Conservation (phyloP, 2,888 invertebrate genomes). For the Caenorhabditis sinica region DNA sequence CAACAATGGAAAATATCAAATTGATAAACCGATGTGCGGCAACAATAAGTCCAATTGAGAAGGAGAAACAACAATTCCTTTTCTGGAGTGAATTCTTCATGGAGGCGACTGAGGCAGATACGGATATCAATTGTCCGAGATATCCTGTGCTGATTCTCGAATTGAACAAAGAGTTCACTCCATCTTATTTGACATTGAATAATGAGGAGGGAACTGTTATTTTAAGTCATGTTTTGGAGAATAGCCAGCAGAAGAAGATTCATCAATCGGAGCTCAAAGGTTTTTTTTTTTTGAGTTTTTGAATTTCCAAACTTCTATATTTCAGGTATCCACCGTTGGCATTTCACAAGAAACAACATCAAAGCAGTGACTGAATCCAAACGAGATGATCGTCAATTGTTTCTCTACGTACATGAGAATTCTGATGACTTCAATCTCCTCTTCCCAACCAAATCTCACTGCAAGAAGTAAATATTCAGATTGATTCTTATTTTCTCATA, state of each 20-base stretch:
- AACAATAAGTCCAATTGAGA: conserved; percentile 76
- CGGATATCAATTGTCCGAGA: conserved; percentile 86
- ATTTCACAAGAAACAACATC: conserved; percentile 93
- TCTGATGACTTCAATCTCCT: conserved; percentile 99
- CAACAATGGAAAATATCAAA: conserved; percentile 96
- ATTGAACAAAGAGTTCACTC: conserved; percentile 92
- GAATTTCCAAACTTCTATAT: not conserved
- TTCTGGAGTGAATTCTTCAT: conserved; percentile 92
- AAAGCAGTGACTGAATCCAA: conserved; percentile 92
- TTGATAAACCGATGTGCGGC: conserved; percentile 90
- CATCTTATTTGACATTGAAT: conserved; percentile 96
- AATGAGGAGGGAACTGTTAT: conserved; percentile 95
- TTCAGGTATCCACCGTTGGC: conserved; percentile 88
- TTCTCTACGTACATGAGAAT: conserved; percentile 97
- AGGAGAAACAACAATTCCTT: conserved; percentile 76
- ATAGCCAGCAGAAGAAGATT: conserved; percentile 79
- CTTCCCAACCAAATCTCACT: conserved; percentile 92
- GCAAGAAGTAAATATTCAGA: conserved; percentile 71
- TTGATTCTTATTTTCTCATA: too few species aligned
- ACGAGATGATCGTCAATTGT: conserved; percentile 95
- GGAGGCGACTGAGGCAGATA: conserved; percentile 90
- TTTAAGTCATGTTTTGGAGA: conserved; percentile 88
- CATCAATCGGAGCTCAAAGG: conserved; percentile 73
- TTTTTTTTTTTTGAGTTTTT: not conserved
- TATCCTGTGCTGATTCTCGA: conserved; percentile 89